Evolutionary conservation across 2,797 vertebrate species (phyloP).

Genomic region (Furcifer pardalis): DNA sequence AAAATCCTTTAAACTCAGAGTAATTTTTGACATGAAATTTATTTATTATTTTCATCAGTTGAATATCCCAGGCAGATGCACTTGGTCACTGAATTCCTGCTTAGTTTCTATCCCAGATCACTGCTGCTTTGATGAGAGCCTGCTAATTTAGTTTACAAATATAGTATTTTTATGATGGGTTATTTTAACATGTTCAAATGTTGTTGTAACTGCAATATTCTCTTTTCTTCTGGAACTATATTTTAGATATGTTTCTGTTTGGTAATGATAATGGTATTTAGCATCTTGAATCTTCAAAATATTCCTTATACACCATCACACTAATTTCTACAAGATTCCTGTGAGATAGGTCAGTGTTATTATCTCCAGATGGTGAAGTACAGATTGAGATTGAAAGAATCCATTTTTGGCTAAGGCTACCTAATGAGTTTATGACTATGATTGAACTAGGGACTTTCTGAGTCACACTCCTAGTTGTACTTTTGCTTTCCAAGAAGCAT

Average conservation of each 20-base stretch:
- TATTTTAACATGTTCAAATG: conserved; percentile 3
- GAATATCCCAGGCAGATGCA: neutral
- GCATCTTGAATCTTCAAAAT: neutral
- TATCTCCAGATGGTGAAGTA: too few relatives aligned
- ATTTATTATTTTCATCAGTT: neutral
- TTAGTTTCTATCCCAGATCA: neutral
- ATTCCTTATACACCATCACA: neutral
- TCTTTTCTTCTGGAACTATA: conserved; percentile 15
- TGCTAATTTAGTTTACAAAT: neutral
- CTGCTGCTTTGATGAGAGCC: neutral
- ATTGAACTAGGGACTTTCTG: neutral
- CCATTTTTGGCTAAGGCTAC: neutral
- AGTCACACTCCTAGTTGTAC: neutral
- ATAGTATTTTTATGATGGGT: neutral
- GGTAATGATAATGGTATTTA: neutral
- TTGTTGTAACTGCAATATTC: conserved; percentile 11
- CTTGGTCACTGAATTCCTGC: neutral
- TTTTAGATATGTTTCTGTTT: neutral
- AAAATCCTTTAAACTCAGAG: too few relatives aligned
- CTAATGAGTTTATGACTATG: neutral
- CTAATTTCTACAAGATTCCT: conserved; percentile 11
- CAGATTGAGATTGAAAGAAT: neutral
- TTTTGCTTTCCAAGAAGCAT: neutral
- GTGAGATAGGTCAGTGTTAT: neutral
- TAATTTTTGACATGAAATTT: too few relatives aligned